Evolutionary conservation across 2,888 invertebrate genomes (phyloP).

Genomic region (Harpalus rufipes): DNA sequence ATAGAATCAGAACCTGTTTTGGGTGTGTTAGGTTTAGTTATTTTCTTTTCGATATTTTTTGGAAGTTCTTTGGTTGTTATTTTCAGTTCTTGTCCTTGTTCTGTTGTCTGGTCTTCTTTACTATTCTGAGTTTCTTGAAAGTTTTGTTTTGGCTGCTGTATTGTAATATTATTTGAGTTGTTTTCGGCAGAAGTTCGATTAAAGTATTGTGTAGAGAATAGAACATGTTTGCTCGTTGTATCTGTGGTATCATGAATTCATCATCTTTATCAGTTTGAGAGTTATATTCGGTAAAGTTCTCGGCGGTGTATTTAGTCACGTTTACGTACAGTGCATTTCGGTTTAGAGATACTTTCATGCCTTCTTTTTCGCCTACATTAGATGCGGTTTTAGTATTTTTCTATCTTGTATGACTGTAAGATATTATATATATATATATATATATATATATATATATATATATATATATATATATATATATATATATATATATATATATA

Average conservation of each 20-base stretch:
- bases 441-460: too few species aligned
- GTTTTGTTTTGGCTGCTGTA: not conserved
- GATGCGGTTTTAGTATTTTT: too few species aligned
- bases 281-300: not conserved
- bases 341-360: too few species aligned
- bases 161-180: not conserved
- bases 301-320: not conserved
- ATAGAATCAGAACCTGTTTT: not conserved
- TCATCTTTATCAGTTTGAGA: not conserved
- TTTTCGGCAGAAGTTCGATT: not conserved
- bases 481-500: too few species aligned
- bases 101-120: not conserved
- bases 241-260: not conserved
- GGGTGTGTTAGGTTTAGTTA: not conserved
- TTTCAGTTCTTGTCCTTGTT: not conserved
- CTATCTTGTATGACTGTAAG: too few species aligned
- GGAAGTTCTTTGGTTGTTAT: not conserved
- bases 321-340: not conserved
- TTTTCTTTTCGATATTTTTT: not conserved
- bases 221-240: not conserved
- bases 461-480: too few species aligned
- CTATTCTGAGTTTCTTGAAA: not conserved
- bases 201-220: not conserved
- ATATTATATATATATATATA: too few species aligned
- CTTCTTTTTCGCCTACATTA: too few species aligned